Evolutionary conservation across 2,113 vertebrate species (phyloP).

Genomic region (Cyanoramphus novaezelandiae): DNA sequence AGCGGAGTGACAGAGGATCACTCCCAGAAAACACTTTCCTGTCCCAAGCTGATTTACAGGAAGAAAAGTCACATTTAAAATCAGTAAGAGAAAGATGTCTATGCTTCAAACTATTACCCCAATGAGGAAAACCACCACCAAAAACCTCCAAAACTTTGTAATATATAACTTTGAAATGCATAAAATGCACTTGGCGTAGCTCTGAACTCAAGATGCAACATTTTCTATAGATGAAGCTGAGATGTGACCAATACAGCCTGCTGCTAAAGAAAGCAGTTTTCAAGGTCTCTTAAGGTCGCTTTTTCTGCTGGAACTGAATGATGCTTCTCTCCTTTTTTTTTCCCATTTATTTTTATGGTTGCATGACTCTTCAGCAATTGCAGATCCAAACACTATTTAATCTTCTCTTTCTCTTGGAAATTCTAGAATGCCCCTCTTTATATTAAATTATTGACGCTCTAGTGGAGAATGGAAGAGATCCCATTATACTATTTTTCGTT

Average conservation of each 20-base stretch:
- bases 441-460: conserved; percentile 54
- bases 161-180: background rate
- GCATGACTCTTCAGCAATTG: background rate
- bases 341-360: background rate
- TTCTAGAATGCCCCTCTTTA: background rate
- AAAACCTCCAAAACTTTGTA: background rate
- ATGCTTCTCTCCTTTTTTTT: background rate
- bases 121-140: background rate
- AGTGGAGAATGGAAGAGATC: conserved; percentile 36
- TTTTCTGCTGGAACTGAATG: background rate
- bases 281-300: background rate
- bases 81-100: background rate
- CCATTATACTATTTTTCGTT: background rate
- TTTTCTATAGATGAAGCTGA: background rate
- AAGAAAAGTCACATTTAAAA: background rate
- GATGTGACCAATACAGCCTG: background rate
- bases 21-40: background rate
- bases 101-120: background rate
- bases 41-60: background rate
- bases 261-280: background rate
- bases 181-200: background rate
- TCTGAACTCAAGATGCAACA: background rate
- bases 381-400: background rate
- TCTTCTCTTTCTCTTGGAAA: conserved; percentile 21
- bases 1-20: background rate